These are phyloP conservation scores for Drosophila bocki DNA, from an alignment of 1,140 invertebrate species.

Conservation along the genomic window DNA sequence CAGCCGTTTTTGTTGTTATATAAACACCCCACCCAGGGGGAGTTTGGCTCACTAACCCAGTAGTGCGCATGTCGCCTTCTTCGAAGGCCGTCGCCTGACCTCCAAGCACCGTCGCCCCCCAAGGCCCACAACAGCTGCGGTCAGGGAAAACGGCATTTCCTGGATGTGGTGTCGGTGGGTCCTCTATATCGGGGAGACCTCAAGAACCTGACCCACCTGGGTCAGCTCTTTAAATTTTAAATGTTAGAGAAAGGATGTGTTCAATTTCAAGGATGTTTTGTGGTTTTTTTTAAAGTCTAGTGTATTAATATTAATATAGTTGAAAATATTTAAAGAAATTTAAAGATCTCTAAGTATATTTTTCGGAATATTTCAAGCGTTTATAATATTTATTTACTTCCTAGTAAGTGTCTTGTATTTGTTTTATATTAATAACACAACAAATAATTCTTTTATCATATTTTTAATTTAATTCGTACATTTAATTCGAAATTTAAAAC, in stretches of 20 bases:
- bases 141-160: neutral
- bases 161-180: neutral
- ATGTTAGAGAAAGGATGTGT: neutral
- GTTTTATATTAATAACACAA: no score
- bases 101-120: conserved; percentile 12
- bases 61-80: conserved; percentile 71
- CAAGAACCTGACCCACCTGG: neutral
- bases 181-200: no score
- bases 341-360: neutral
- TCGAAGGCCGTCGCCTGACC: conserved; percentile 57
- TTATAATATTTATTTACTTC: neutral
- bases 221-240: neutral
- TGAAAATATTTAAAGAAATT: neutral
- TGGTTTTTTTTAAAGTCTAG: neutral
- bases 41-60: conserved; percentile 61
- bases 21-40: conserved; percentile 13
- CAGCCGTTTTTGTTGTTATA: conserved; percentile 76
- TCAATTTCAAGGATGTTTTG: neutral
- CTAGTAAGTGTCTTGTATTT: neutral
- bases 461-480: neutral
- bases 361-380: neutral
- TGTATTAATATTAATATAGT: neutral
- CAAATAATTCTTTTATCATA: neutral
- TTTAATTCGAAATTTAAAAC: neutral
- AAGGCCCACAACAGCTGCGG: conserved; percentile 21